These are phyloP conservation scores for Halictus quadricinctus DNA, from an alignment of 2,888 invertebrate genomes.

Conservation along the genomic window DNA sequence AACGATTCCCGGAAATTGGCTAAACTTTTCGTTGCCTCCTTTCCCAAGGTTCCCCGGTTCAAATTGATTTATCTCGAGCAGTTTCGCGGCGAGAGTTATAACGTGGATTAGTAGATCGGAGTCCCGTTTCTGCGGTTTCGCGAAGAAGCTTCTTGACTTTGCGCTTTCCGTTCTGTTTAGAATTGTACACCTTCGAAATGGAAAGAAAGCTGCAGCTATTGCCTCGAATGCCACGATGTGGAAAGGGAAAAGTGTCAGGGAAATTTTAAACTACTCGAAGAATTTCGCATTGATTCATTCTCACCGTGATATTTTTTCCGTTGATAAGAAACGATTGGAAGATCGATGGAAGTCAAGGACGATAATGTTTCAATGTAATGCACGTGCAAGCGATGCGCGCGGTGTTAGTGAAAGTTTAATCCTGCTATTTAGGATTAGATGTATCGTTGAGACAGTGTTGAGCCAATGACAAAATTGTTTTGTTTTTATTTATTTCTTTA, in stretches of 20 bases:
- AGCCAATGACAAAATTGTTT: too few relatives aligned
- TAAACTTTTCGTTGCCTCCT: constrained; percentile 34
- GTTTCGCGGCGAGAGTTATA: constrained; percentile 19
- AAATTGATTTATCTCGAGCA: constrained; percentile 50
- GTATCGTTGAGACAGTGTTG: too few relatives aligned
- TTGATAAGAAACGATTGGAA: too few relatives aligned
- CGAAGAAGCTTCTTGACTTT: background rate
- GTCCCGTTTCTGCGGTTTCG: background rate
- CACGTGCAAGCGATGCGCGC: too few relatives aligned
- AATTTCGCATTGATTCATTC: too few relatives aligned
- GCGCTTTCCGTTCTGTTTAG: background rate
- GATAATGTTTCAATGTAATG: too few relatives aligned
- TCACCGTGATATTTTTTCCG: too few relatives aligned
- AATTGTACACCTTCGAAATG: background rate
- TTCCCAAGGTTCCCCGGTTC: constrained; percentile 7
- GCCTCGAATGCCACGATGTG: background rate
- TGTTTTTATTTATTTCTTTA: background rate
- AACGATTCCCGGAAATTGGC: constrained; percentile 53
- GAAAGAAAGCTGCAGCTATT: background rate
- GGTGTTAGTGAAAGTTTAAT: too few relatives aligned
- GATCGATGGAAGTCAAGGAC: too few relatives aligned
- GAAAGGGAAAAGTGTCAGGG: background rate
- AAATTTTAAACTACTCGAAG: too few relatives aligned
- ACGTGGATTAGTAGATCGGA: constrained; percentile 13
- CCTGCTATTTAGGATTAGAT: too few relatives aligned